These are phyloP conservation scores for Cephalotes varians DNA, from an alignment of 2,888 invertebrate genomes.

Conservation along the genomic window DNA sequence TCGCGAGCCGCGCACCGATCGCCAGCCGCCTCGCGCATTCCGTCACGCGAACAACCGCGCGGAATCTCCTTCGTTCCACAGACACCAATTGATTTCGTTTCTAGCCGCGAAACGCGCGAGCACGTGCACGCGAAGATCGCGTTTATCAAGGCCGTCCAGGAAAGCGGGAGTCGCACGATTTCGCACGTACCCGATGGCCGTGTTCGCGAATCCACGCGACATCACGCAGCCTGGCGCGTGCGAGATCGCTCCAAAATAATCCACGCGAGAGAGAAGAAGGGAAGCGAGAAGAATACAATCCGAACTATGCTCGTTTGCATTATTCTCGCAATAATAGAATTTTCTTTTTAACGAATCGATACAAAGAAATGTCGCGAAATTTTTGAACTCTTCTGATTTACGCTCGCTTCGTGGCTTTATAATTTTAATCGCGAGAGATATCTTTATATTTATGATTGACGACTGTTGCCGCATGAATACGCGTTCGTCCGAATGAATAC, in stretches of 20 bases:
- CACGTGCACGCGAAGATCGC: conserved; percentile 1
- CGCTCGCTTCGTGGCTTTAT: neutral
- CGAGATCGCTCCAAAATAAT: neutral
- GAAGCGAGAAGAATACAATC: neutral
- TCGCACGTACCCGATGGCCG: neutral
- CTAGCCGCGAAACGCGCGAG: conserved; percentile 5
- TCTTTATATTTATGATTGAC: conserved; percentile 2
- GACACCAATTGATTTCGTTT: neutral
- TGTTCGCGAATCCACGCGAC: neutral
- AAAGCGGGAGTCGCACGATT: conserved; percentile 19
- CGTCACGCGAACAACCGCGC: conserved; percentile 28
- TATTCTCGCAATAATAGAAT: neutral
- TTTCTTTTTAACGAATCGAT: neutral
- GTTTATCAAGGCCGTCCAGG: conserved; percentile 10
- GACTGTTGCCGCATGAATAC: neutral
- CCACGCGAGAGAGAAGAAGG: neutral
- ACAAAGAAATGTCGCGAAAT: neutral
- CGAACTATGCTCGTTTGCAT: neutral
- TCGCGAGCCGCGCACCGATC: conserved; percentile 15
- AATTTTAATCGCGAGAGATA: neutral
- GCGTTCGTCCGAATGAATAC: neutral
- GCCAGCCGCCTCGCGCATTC: conserved; percentile 7
- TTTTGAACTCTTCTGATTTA: neutral
- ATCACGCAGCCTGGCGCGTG: neutral
- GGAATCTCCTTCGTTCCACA: neutral